Evolutionary conservation across 2,888 invertebrate species (phyloP).

Genomic region (Eupithecia insigniata): DNA sequence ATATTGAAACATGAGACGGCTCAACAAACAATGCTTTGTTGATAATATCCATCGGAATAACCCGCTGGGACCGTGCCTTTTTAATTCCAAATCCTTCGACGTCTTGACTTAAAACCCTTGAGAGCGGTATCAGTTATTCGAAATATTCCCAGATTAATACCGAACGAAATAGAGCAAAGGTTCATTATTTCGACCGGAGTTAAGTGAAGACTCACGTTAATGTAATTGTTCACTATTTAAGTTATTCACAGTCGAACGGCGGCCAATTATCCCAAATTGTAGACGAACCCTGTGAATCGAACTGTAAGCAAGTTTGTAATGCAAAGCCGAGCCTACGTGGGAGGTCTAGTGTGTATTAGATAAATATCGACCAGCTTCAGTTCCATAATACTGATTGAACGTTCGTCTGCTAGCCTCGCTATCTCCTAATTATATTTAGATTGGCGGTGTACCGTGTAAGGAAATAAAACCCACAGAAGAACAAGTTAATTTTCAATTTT

Average conservation of each 20-base stretch:
- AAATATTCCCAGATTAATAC: constrained; percentile 20
- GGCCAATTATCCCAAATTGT: constrained; percentile 62
- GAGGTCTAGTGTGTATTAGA: constrained; percentile 55
- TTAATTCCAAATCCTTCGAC: constrained; percentile 20
- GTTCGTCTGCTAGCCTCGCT: constrained; percentile 12
- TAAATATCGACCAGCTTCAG: constrained; percentile 42
- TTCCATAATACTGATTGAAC: constrained; percentile 41
- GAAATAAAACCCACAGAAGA: constrained; percentile 11
- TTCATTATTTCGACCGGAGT: constrained; percentile 19
- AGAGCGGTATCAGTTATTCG: constrained; percentile 20
- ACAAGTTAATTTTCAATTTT: constrained; percentile 24
- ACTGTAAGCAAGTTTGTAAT: constrained; percentile 43
- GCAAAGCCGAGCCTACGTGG: constrained; percentile 56
- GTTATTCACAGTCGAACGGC: constrained; percentile 54
- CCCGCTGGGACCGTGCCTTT: constrained; percentile 31
- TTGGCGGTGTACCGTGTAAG: constrained; percentile 19
- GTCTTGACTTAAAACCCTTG: constrained; percentile 17
- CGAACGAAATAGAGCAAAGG: constrained; percentile 3
- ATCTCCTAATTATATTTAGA: constrained; percentile 29
- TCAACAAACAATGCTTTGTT: constrained; percentile 50
- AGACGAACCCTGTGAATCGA: constrained; percentile 44
- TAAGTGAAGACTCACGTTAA: constrained; percentile 40
- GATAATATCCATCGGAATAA: constrained; percentile 41
- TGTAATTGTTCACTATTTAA: constrained; percentile 45
- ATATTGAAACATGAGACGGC: constrained; percentile 46